Evolutionary conservation across 2,113 vertebrate genomes (phyloP), one percentile per base, ranked within the genome.

Genomic region (Phrynosoma blainvillii): DNA sequence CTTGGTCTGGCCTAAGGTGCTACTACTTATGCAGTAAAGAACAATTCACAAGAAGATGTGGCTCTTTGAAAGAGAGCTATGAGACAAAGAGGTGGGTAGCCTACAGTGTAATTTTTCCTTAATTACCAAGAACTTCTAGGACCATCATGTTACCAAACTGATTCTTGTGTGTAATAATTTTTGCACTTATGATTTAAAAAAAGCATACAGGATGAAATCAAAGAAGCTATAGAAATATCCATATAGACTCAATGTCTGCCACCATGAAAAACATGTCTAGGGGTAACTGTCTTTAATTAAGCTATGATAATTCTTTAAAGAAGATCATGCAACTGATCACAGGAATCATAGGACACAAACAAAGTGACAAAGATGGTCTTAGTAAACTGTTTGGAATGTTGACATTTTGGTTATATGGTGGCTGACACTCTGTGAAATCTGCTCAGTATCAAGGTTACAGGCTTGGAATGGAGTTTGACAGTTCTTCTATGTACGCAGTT

Each of bases 91-190:
- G 27, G 54, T 2, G 23, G 52, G 47, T 40, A 79, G 3, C 10
- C 2, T 12, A 36, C 20, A 62, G 30, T 20, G 42, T 2, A 36
- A 77, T 90, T 71, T 84, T 36, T 21, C 21, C 11, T 9, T 27
- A n/a, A 66, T 4, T 54, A 16, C 6, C 25, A 11, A 30, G 25
- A 23, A 23, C 21, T 62, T 80, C 10, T 12, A n/a, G 7, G 23
- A 3, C 18, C 10, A 36, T 7, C 52, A 59, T 0, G 0, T 27
- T 36, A 47, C 30, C 16, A 73, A 20, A 9, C n/a, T 59, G 4
- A 20, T 4, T 16, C 36, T 36, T 18, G 66, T 23, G 40, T n/a
- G 9, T 14, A 56, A 66, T 30, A 47, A 81, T 74, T 73, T 2
- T 0, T 82, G 12, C 20, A 40, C 84, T 62, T 4, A 20, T 21